phyloP scores from a whole-genome alignment of 2,888 invertebrate species.

The Caenorhabditis sp. region DNA sequence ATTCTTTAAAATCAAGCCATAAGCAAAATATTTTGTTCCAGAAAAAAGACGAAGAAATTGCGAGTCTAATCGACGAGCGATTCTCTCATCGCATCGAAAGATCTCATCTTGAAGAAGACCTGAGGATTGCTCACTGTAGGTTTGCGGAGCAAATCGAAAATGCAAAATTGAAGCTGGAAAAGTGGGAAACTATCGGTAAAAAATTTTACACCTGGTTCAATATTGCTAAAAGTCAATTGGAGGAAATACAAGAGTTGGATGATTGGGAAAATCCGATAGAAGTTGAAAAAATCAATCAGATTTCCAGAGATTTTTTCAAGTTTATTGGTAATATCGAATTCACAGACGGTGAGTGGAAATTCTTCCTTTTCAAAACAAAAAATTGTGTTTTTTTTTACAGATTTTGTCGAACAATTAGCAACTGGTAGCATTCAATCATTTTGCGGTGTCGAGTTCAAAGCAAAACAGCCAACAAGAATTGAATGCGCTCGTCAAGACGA shows the following conservation, averaged over 20 bases:
- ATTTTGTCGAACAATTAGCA: conserved; percentile 7
- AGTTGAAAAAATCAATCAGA: conserved; percentile 3
- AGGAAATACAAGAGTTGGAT: conserved; percentile 10
- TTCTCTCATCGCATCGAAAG: background rate
- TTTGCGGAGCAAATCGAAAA: background rate
- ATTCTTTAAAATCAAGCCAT: too few relatives aligned
- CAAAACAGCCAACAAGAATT: background rate
- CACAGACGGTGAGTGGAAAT: background rate
- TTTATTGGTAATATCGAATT: background rate
- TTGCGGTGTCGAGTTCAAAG: conserved; percentile 15
- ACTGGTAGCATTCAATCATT: conserved; percentile 23
- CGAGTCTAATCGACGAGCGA: background rate
- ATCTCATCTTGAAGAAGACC: background rate
- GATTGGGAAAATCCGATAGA: conserved; percentile 22
- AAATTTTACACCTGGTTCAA: conserved; percentile 45
- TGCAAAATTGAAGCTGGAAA: conserved; percentile 7
- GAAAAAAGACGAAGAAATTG: background rate
- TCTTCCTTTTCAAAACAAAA: background rate
- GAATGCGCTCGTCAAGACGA: conserved; percentile 10
- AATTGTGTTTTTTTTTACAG: background rate
- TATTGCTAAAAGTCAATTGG: conserved; percentile 31
- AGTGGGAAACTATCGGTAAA: conserved; percentile 17
- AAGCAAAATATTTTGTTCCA: background rate
- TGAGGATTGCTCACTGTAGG: background rate
- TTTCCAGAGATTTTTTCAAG: background rate